These are phyloP conservation scores for Batillaria attramentaria DNA, from an alignment of 1,140 invertebrate species.

Conservation along the genomic window DNA sequence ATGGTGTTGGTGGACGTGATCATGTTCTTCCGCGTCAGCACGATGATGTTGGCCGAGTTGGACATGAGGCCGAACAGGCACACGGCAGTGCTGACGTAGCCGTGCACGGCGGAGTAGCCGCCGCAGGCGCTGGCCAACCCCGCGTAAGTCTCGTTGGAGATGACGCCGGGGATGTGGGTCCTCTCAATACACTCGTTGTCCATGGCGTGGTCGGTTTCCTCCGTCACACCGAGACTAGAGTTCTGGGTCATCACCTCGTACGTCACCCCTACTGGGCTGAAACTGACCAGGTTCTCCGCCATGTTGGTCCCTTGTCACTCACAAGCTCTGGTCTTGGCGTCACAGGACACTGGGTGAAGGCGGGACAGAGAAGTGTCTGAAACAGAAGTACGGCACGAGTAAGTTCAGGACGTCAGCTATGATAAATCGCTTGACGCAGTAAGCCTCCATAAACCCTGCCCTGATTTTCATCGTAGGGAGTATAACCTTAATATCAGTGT, in stretches of 20 bases:
- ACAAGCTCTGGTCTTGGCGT: not conserved
- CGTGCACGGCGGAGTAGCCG: constrained; percentile 76
- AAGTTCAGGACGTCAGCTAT: no score
- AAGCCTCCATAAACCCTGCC: no score
- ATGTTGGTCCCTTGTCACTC: not conserved
- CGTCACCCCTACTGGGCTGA: no score
- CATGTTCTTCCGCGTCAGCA: constrained; percentile 90
- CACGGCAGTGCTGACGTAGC: constrained; percentile 81
- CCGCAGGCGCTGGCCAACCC: constrained; percentile 44
- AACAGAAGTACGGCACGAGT: no score
- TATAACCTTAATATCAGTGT: not conserved
- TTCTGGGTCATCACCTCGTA: not conserved
- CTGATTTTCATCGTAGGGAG: not conserved
- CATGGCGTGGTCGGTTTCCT: not conserved
- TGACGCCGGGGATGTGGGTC: constrained; percentile 35
- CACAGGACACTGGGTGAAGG: not conserved
- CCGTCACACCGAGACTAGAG: not conserved
- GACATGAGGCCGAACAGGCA: constrained; percentile 91
- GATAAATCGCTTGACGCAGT: no score
- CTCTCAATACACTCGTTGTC: not conserved
- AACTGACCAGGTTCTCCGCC: not conserved
- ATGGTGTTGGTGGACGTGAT: constrained; percentile 88
- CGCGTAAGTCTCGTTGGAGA: constrained; percentile 25
- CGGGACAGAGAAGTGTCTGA: no score
- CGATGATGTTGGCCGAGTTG: constrained; percentile 91